Evolutionary conservation across 2,113 vertebrate species (phyloP), one percentile per base, ranked within the genome.

Genomic region (Dolichotis patagonum): DNA sequence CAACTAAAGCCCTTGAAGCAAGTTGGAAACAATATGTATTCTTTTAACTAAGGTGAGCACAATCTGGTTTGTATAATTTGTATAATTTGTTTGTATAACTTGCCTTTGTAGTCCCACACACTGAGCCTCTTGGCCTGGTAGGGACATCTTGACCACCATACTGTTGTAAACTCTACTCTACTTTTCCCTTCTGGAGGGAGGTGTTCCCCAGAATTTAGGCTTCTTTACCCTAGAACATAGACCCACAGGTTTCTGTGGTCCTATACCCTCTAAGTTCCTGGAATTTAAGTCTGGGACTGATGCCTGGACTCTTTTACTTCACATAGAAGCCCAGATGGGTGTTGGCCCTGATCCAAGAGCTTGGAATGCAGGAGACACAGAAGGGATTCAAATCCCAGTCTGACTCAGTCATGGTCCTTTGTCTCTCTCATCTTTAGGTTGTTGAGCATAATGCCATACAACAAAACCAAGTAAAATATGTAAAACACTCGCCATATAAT

Each of bases 111-210:
- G 75, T 17, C 3, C 30, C 6, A 0, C 30, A 22, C 17, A 14
- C 24, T 30, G 78, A 16, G 3, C 24, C 80, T 56, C 82, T 46
- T 71, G 46, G 60, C 60, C 41, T 17, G 19, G n/a, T 22, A 4
- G 46, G 43, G n/a, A 69, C 3, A 11, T 65, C 46, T 14, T 41
- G 49, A 8, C 78, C 0, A 0, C 78, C 38, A 7, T 6, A 24
- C 19, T 46, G 3, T 24, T 65, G 63, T 65, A 32, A 67, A 71
- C 26, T 26, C 69, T 32, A 32, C 38, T 43, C n/a, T n/a, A 26
- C 20, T 32, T 30, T 77, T 54, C 46, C 60, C 92, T 90, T 80
- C 38, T 43, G 43, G 16, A 14, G 65, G 10, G 81, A 69, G 60
- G 20, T 52, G 52, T n/a, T 83, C 81, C 49, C 71, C 43, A 84